phyloP scores from a whole-genome alignment of 2,797 vertebrate species.

The Pantherophis vulpinus region DNA sequence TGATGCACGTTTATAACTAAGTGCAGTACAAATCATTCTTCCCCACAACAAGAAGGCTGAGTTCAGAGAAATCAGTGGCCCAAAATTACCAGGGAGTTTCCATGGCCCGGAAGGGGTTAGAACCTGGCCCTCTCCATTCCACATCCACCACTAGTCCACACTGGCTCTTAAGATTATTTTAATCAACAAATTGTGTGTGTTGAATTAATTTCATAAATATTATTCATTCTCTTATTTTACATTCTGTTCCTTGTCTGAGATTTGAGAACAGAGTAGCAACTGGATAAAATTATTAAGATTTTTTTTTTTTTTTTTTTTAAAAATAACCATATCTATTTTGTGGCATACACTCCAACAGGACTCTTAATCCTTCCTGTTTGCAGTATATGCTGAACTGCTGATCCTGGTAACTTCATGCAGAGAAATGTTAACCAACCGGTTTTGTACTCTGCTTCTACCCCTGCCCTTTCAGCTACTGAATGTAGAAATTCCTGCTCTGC shows the following conservation, averaged over 20 bases:
- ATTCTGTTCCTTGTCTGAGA: not conserved
- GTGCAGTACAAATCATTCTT: not conserved
- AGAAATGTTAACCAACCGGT: constrained; percentile 32
- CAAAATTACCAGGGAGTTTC: not conserved
- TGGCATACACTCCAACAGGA: not conserved
- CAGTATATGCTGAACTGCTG: constrained; percentile 12
- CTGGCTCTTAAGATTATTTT: not conserved
- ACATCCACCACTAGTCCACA: not conserved
- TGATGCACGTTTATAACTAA: not conserved
- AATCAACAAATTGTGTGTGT: not conserved
- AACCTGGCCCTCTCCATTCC: not conserved
- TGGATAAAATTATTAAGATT: not conserved
- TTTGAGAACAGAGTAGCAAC: not conserved
- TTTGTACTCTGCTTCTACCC: constrained; percentile 17
- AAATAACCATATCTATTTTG: not conserved
- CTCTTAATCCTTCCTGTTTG: not conserved
- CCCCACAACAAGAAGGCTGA: not conserved
- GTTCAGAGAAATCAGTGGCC: not conserved
- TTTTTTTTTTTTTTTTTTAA: not conserved
- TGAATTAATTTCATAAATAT: not conserved
- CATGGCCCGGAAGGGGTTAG: not conserved
- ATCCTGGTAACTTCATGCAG: constrained; percentile 18
- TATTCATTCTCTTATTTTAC: not conserved
- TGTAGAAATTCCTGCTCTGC: constrained; percentile 18
- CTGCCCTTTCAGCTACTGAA: constrained; percentile 4